Conservation (phyloP, 2,888 invertebrate species). For the Ophioninae sp. region DNA sequence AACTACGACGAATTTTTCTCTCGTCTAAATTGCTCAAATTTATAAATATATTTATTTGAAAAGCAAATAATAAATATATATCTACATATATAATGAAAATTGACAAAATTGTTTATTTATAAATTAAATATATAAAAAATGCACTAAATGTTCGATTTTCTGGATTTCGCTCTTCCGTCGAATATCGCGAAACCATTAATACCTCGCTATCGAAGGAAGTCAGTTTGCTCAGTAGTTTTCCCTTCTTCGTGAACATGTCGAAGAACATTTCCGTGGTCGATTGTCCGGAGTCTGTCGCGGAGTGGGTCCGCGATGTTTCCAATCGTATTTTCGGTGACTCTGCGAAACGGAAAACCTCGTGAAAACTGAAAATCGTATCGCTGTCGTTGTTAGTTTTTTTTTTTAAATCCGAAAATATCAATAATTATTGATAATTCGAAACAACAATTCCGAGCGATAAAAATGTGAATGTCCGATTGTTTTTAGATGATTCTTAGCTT, state of each 20-base stretch:
- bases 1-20: no score
- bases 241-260: conserved; percentile 96
- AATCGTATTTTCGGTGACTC: conserved; percentile 85
- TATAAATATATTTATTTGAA: no score
- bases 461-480: not conserved
- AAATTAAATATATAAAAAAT: no score
- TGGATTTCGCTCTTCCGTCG: not conserved
- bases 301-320: conserved; percentile 83
- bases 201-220: conserved; percentile 95
- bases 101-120: no score
- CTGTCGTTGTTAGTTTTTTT: not conserved
- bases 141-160: no score
- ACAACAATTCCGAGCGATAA: no score
- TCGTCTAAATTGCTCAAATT: no score
- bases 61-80: no score
- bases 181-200: not conserved
- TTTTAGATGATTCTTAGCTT: not conserved
- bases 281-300: conserved; percentile 85
- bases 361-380: no score
- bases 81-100: no score
- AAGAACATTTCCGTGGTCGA: conserved; percentile 96
- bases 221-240: conserved; percentile 92
- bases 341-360: conserved; percentile 37
- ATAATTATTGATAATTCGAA: no score
- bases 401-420: not conserved